Percentiles rank a stretch among this genome's conserved stretches.
Conservation (phyloP, 1,140 invertebrate species). For the Phymorhynchus buccinoides region DNA sequence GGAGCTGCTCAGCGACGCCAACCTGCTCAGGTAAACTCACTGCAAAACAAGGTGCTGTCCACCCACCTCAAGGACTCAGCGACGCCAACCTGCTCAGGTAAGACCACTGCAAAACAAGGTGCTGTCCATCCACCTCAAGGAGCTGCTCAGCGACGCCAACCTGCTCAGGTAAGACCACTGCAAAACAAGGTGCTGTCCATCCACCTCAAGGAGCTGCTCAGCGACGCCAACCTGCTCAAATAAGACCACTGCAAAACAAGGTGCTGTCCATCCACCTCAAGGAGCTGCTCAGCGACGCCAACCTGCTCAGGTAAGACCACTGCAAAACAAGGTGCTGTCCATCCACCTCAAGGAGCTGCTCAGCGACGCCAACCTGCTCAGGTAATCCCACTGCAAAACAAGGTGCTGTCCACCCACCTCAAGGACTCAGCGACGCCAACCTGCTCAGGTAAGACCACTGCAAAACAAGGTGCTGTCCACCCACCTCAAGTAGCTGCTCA, state of each 20-base stretch:
- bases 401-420: too few species aligned
- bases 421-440: too few species aligned
- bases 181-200: slow-evolving; percentile 97
- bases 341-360: slow-evolving; percentile 92
- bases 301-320: slow-evolving; percentile 85
- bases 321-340: slow-evolving; percentile 98
- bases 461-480: too few species aligned
- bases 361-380: slow-evolving; percentile 87
- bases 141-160: slow-evolving; percentile 87
- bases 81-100: too few species aligned
- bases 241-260: slow-evolving; percentile 98
- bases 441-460: too few species aligned
- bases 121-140: slow-evolving; percentile 92
- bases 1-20: slow-evolving; percentile 87
- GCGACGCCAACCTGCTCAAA: slow-evolving; percentile 88
- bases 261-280: slow-evolving; percentile 93
- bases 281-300: slow-evolving; percentile 87
- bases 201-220: slow-evolving; percentile 90
- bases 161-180: slow-evolving; percentile 88
- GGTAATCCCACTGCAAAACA: too few species aligned
- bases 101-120: slow-evolving; percentile 99
- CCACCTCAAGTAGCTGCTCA: too few species aligned
- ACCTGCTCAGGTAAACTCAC: slow-evolving; percentile 82
- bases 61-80: too few species aligned
- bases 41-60: too few species aligned